Evolutionary conservation across 2,888 invertebrate genomes (phyloP).

Genomic region (Andrena minutula): DNA sequence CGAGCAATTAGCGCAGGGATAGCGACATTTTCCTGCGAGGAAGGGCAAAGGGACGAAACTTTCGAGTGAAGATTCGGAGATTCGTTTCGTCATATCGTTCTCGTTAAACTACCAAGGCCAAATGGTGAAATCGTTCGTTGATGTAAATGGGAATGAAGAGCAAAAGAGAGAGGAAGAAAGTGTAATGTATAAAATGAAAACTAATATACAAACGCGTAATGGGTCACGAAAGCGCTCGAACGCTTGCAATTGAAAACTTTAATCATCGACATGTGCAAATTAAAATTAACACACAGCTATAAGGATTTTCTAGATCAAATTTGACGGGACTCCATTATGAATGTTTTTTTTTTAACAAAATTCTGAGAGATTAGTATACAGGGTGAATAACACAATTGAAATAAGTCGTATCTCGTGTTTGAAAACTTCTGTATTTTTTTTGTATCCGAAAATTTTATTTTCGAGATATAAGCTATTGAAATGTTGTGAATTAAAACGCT

Average conservation of each 20-base stretch:
- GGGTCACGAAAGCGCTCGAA: constrained; percentile 23
- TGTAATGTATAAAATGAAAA: constrained; percentile 50
- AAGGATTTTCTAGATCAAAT: neutral
- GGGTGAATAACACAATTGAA: too few relatives aligned
- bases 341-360: too few relatives aligned
- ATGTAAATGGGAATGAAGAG: constrained; percentile 34
- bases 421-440: too few relatives aligned
- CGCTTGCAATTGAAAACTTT: neutral
- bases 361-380: too few relatives aligned
- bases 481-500: too few relatives aligned
- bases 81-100: constrained; percentile 53
- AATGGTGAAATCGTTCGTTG: constrained; percentile 19
- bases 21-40: constrained; percentile 38
- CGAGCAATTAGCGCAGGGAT: neutral
- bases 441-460: too few relatives aligned
- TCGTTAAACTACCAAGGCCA: constrained; percentile 26
- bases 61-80: constrained; percentile 27
- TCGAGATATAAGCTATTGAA: too few relatives aligned
- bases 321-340: too few relatives aligned
- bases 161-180: constrained; percentile 32
- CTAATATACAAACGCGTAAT: constrained; percentile 21
- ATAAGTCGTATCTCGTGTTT: too few relatives aligned
- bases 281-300: neutral
- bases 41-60: constrained; percentile 23
- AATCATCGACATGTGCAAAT: neutral